Percentiles rank a stretch among this genome's conserved stretches.
Evolutionary conservation across 2,888 invertebrate genomes (phyloP).

Genomic region (Linnaemya vulpina): DNA sequence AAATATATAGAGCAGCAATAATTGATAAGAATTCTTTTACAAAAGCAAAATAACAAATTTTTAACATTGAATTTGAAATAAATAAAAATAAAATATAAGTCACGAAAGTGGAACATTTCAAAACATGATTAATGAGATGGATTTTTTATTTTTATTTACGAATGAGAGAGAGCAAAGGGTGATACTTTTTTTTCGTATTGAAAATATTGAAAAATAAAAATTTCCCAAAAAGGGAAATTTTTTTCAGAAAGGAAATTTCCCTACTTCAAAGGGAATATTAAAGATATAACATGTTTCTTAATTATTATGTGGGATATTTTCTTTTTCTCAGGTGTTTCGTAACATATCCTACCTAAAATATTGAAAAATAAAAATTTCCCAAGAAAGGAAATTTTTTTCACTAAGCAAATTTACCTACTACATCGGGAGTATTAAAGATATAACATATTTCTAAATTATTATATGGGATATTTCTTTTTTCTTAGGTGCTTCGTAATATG

Average conservation of each 20-base stretch:
- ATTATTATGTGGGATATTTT: too few relatives aligned
- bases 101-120: conserved; percentile 50
- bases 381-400: neutral
- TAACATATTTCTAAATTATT: too few relatives aligned
- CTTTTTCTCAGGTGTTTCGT: too few relatives aligned
- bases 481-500: too few relatives aligned
- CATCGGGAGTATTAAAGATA: too few relatives aligned
- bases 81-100: neutral
- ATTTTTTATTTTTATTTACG: neutral
- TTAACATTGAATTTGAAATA: conserved; percentile 48
- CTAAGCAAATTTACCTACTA: too few relatives aligned
- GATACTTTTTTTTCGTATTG: neutral
- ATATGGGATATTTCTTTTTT: too few relatives aligned
- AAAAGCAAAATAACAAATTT: conserved; percentile 6
- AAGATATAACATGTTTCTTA: too few relatives aligned
- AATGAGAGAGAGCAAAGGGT: neutral
- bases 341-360: too few relatives aligned
- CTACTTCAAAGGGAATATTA: too few relatives aligned
- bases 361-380: neutral
- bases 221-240: conserved; percentile 11
- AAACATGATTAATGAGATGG: conserved; percentile 45
- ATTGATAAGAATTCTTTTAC: conserved; percentile 41
- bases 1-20: conserved; percentile 48
- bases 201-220: neutral
- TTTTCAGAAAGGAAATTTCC: neutral